These are phyloP conservation scores for Hippoglossus stenolepis DNA, from an alignment of 2,113 vertebrate genomes.

Conservation along the genomic window DNA sequence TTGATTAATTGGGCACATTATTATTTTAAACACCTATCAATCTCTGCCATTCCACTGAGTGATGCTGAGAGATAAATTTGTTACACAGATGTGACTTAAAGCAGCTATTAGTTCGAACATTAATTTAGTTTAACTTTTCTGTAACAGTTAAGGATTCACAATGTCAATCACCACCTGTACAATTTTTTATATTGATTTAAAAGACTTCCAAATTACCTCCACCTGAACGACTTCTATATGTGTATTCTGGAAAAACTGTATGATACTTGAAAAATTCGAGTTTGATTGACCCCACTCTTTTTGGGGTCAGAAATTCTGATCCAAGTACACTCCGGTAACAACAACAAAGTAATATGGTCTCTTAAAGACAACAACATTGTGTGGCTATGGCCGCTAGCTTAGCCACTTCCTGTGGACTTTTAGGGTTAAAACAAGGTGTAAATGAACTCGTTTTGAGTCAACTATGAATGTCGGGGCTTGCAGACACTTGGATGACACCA, in stretches of 20 bases:
- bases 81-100: background rate
- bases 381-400: no score
- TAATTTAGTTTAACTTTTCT: background rate
- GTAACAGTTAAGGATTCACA: background rate
- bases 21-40: slow-evolving; percentile 36
- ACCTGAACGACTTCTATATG: background rate
- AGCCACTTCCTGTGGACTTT: no score
- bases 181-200: background rate
- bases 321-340: no score
- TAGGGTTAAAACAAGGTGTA: no score
- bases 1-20: slow-evolving; percentile 44
- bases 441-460: no score
- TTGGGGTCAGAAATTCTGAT: background rate
- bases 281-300: background rate
- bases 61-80: background rate
- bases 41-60: slow-evolving; percentile 15
- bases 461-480: no score
- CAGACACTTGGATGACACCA: no score
- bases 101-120: background rate
- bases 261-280: background rate
- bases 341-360: no score
- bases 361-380: no score
- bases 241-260: background rate
- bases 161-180: background rate
- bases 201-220: background rate